phyloP scores from a whole-genome alignment of 1,140 invertebrate genomes.

The Eciton burchellii region DNA sequence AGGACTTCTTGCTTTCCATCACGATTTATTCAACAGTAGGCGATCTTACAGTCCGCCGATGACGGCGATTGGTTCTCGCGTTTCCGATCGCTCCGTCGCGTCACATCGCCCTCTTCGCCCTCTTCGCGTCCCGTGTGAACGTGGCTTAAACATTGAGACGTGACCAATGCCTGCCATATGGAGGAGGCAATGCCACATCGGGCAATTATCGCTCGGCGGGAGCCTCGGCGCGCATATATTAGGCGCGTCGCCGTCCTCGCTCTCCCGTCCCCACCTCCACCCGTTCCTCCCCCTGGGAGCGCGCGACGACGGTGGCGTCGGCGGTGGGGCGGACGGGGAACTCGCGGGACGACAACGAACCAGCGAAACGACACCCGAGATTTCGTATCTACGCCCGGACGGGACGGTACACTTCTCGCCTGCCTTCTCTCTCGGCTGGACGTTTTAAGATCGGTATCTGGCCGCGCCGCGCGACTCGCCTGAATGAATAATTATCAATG shows the following conservation, averaged over 20 bases:
- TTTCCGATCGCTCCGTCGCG: not conserved
- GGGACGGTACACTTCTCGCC: slow-evolving; percentile 64
- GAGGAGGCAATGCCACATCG: slow-evolving; percentile 79
- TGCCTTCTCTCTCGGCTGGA: slow-evolving; percentile 65
- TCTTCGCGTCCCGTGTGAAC: too few relatives aligned
- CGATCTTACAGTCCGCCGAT: not conserved
- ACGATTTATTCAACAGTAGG: too few relatives aligned
- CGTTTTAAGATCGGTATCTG: slow-evolving; percentile 75
- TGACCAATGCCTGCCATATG: slow-evolving; percentile 76
- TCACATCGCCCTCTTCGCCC: not conserved
- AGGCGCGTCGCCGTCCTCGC: slow-evolving; percentile 53
- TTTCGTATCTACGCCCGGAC: slow-evolving; percentile 44
- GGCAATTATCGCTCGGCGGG: slow-evolving; percentile 83
- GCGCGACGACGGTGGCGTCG: too few relatives aligned
- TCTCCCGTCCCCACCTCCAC: not conserved
- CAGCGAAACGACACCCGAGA: slow-evolving; percentile 56
- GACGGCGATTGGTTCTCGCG: not conserved
- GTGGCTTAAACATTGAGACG: slow-evolving; percentile 81
- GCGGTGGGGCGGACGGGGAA: slow-evolving; percentile 20
- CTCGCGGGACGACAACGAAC: slow-evolving; percentile 46
- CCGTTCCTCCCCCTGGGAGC: slow-evolving; percentile 29
- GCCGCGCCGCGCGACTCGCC: slow-evolving; percentile 68
- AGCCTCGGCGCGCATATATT: slow-evolving; percentile 81
- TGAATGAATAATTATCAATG: slow-evolving; percentile 76
- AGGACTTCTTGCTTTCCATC: too few relatives aligned